Evolutionary conservation across 1,140 invertebrate species (phyloP), one percentile per base, ranked within the genome.

Genomic region (Plodia interpunctella): DNA sequence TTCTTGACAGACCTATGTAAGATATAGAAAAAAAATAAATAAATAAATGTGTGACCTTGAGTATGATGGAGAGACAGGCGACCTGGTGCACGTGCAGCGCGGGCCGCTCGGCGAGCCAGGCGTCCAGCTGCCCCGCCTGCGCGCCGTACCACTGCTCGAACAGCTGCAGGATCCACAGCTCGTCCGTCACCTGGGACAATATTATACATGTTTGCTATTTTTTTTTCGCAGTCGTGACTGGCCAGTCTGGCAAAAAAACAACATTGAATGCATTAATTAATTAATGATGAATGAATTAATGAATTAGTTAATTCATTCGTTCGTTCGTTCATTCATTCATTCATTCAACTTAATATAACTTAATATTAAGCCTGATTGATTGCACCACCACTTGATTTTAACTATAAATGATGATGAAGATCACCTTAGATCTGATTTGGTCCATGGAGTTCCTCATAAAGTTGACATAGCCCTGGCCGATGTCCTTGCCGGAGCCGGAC

Each of bases 91-190:
- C 94, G 91, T 99, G 98, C 58, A 99, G 91, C 60, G 96, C 97
- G 74, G 98, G 96, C 70, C 98, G 92, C 77, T 99, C 98, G 1
- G 94, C 95, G 51, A 99, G 90, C 98, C 98, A 99, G 68, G 94
- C 97, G 90, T 95, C 97, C 44, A 99, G 92, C 92, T 98, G 93
- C 80, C 95, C 95, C 76, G 99, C 96, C 91, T 99, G 98, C 64
- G 93, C 94, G 15, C 94, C 95, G 90, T 99, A 99, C 98, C 98
- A 99, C 90, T 97, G 94, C 94, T 99, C 98, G 90, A 99, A 99
- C 72, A 99, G 95, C 80, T 95, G 97, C 18, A 99, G 91, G 62
- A 99, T 98, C 97, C 98, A 99, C 13, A 99, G 91, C 90, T 99
- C 98, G 88, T 99, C 98, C 49, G 93, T 93, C 55, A 90, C 85